A percentile compares a stretch with the other conserved stretches of the same genome.
Conservation (phyloP, 1,140 invertebrate genomes). For the Sminthurinus signatus region DNA sequence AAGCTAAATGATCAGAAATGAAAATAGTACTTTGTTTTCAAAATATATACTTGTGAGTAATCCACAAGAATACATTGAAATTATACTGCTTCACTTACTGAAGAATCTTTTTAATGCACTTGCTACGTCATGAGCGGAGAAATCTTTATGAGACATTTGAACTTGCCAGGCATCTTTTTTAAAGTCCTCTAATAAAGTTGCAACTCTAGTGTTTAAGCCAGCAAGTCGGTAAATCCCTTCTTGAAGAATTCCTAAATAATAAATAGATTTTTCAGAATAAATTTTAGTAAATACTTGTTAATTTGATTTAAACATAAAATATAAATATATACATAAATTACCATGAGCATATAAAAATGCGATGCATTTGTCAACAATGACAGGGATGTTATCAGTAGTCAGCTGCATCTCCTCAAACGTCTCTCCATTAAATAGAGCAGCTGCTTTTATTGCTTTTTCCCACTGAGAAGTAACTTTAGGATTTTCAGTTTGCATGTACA, state of each 20-base stretch:
- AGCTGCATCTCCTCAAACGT: conserved; percentile 73
- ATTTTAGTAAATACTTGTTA: not conserved
- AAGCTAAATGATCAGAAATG: not conserved
- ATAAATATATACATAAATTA: conserved; percentile 44
- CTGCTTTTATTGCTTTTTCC: conserved; percentile 63
- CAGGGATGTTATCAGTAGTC: conserved; percentile 75
- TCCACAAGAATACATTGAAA: no score
- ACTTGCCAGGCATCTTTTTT: conserved; percentile 73
- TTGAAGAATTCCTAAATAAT: conserved; percentile 67
- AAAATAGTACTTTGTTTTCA: no score
- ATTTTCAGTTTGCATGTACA: conserved; percentile 57
- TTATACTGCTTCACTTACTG: conserved; percentile 53
- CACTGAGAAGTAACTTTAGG: conserved; percentile 49
- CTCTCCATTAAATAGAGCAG: conserved; percentile 67
- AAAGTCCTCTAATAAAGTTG: conserved; percentile 65
- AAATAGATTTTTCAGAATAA: conserved; percentile 28
- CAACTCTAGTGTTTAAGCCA: conserved; percentile 67
- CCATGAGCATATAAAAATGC: conserved; percentile 79
- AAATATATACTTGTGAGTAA: no score
- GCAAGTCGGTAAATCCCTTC: conserved; percentile 79
- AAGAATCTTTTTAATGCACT: conserved; percentile 77
- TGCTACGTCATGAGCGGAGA: conserved; percentile 77
- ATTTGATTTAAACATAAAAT: not conserved
- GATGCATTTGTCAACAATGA: conserved; percentile 82
- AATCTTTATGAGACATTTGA: conserved; percentile 63